These are phyloP conservation scores for Arenaria interpres DNA, from an alignment of 2,113 vertebrate species.

Conservation along the genomic window DNA sequence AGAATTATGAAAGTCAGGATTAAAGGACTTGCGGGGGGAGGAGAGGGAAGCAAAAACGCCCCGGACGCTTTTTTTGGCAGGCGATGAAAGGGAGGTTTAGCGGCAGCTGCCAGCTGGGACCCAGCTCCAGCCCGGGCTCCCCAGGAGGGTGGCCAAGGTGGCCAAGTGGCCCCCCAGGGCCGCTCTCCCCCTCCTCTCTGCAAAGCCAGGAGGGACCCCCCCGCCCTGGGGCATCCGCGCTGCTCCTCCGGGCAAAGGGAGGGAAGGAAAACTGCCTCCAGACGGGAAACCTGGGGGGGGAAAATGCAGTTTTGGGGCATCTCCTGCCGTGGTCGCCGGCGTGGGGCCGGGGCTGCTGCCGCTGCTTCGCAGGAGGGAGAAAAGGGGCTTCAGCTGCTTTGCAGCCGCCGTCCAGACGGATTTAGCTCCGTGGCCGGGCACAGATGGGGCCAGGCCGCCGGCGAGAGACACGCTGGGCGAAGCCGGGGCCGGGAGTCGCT, in stretches of 20 bases:
- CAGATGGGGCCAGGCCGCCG: constrained; percentile 66
- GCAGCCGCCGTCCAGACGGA: background rate
- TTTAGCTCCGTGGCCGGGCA: background rate
- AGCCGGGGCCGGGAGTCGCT: constrained; percentile 42
- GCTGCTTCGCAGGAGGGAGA: background rate
- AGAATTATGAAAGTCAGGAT: constrained; percentile 48
- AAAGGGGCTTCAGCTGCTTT: constrained; percentile 4
- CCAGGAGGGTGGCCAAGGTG: background rate
- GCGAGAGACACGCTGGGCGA: background rate
- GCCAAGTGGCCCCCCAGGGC: background rate
- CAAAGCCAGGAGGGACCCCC: background rate
- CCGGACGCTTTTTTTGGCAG: constrained; percentile 53
- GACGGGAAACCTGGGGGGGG: background rate
- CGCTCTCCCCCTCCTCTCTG: background rate
- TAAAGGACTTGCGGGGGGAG: constrained; percentile 18
- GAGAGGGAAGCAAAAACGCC: constrained; percentile 32
- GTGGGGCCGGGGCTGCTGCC: background rate
- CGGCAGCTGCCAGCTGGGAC: constrained; percentile 64
- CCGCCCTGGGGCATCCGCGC: background rate
- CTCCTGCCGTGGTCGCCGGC: fast-evolving
- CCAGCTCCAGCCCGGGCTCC: background rate
- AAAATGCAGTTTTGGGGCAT: background rate
- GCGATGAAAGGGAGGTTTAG: constrained; percentile 64
- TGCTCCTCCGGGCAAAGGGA: background rate
- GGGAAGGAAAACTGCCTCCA: background rate